phyloP scores from a whole-genome alignment of 2,888 invertebrate genomes.

The Acronicta alni region DNA sequence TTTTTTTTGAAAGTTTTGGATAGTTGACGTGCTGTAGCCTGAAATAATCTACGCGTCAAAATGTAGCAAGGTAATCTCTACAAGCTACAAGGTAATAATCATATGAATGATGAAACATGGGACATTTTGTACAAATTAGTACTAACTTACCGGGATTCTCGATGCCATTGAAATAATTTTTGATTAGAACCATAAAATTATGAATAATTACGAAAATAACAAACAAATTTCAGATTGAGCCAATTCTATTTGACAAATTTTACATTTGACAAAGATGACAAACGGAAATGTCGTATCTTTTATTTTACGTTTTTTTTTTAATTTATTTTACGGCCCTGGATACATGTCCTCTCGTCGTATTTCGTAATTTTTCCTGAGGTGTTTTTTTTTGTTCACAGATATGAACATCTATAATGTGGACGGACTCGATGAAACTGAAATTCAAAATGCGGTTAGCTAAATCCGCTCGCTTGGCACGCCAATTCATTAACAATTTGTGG shows the following conservation, averaged over 20 bases:
- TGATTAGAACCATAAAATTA: constrained; percentile 59
- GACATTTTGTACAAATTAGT: neutral
- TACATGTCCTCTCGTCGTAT: no score
- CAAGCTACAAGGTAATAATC: constrained; percentile 54
- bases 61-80: constrained; percentile 62
- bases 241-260: constrained; percentile 34
- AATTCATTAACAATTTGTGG: no score
- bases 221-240: constrained; percentile 41
- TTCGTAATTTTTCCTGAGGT: no score
- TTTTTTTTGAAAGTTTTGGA: constrained; percentile 86
- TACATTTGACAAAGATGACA: constrained; percentile 23
- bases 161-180: constrained; percentile 80
- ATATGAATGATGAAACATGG: constrained; percentile 63
- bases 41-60: constrained; percentile 63
- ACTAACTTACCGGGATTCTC: constrained; percentile 73
- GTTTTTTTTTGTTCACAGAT: no score
- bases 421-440: no score
- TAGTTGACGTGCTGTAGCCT: constrained; percentile 84
- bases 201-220: constrained; percentile 25
- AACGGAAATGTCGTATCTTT: neutral
- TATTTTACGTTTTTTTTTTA: neutral
- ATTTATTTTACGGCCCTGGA: no score
- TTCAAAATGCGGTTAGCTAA: no score
- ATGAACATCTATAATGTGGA: no score
- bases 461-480: no score